Evolutionary conservation across 1,140 invertebrate species (phyloP).

Genomic region (Gonioctena quinquepunctata): DNA sequence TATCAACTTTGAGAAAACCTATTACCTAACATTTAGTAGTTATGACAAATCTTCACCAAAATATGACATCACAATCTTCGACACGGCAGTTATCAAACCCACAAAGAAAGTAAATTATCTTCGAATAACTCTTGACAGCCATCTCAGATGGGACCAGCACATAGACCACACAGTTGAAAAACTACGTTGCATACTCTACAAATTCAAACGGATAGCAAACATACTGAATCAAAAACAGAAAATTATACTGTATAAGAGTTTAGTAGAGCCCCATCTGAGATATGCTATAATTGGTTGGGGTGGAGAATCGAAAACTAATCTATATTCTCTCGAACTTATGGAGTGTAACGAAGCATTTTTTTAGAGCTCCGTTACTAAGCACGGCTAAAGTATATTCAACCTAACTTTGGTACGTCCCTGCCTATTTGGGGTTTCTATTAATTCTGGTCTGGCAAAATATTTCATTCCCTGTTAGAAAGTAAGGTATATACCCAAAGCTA

Average conservation of each 20-base stretch:
- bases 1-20: background rate
- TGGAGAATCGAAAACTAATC: no score
- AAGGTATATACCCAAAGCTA: no score
- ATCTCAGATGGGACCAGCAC: background rate
- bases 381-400: no score
- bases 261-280: background rate
- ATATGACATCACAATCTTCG: background rate
- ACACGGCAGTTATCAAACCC: background rate
- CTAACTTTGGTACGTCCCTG: no score
- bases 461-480: no score
- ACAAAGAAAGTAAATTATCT: background rate
- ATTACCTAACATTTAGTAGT: background rate
- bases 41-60: background rate
- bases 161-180: background rate
- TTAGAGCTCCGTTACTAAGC: no score
- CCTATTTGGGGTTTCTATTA: no score
- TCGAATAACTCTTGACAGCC: background rate
- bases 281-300: constrained; percentile 4
- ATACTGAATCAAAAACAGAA: background rate
- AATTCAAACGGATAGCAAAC: background rate
- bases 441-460: no score
- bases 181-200: background rate
- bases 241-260: background rate
- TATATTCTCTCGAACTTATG: no score
- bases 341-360: no score